Percentiles rank a stretch among this genome's conserved stretches.
Conservation (phyloP, 2,888 invertebrate species). For the Acleris literana region DNA sequence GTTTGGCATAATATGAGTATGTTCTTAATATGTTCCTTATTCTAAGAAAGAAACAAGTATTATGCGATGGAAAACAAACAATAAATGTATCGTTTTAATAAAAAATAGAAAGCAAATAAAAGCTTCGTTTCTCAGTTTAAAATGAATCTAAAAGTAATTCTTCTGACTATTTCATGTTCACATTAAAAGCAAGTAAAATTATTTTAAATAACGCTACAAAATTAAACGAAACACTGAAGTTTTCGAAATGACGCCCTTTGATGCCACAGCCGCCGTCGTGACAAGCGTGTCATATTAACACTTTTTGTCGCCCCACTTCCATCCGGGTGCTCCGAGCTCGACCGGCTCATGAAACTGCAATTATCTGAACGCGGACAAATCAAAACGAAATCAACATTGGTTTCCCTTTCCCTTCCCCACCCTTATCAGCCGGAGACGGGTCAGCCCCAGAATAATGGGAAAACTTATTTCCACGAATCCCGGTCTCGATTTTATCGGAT, state of each 20-base stretch:
- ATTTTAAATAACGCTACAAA: neutral
- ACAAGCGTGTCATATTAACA: slow-evolving; percentile 36
- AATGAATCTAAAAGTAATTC: no score
- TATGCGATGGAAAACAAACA: no score
- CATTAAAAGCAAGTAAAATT: no score
- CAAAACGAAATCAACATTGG: slow-evolving; percentile 80
- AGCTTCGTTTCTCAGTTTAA: no score
- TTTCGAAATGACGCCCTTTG: slow-evolving; percentile 38
- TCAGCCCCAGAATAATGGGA: slow-evolving; percentile 68
- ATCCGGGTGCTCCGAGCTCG: slow-evolving; percentile 53
- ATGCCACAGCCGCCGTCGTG: slow-evolving; percentile 48
- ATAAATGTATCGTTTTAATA: no score
- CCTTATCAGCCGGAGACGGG: slow-evolving; percentile 72
- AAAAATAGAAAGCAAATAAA: no score
- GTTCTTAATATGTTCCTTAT: no score
- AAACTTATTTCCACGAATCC: slow-evolving; percentile 60
- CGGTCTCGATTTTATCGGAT: slow-evolving; percentile 53
- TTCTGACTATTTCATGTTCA: no score
- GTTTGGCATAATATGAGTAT: no score
- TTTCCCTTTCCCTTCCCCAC: slow-evolving; percentile 67
- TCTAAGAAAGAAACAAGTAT: no score
- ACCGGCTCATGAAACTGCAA: slow-evolving; percentile 71
- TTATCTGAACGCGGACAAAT: slow-evolving; percentile 74
- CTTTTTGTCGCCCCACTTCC: slow-evolving; percentile 25
- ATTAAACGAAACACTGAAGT: neutral